These are phyloP conservation scores for Hydrozoanthus tunicans DNA, from an alignment of 64 coral and sea anemone species.

Conservation along the genomic window DNA sequence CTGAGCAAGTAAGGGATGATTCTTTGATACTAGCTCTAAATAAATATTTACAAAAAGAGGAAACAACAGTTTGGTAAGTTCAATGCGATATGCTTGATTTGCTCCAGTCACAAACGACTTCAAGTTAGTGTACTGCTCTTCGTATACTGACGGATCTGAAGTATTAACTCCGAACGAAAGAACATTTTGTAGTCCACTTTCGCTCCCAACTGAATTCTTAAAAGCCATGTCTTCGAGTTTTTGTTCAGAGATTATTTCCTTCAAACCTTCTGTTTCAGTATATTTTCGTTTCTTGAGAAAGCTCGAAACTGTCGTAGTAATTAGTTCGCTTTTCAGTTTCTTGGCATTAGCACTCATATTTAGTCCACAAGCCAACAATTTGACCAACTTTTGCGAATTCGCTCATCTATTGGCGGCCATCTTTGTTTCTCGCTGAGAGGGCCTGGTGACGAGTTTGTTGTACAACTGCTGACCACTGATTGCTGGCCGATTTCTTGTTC, in stretches of 20 bases:
- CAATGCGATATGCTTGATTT: slow-evolving; percentile 85
- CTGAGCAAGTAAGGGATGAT: slow-evolving; percentile 63
- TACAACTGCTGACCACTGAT: slow-evolving; percentile 12
- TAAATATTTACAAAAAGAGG: slow-evolving; percentile 96
- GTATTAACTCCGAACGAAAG: slow-evolving; percentile 81
- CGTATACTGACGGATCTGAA: slow-evolving; percentile 64
- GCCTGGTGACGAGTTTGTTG: slow-evolving; percentile 36
- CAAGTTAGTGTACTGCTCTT: slow-evolving; percentile 85
- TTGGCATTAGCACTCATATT: slow-evolving; percentile 94
- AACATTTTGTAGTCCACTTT: slow-evolving; percentile 82
- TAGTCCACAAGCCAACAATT: background rate
- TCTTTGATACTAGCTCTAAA: slow-evolving; percentile 87
- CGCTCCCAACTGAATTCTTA: slow-evolving; percentile 72
- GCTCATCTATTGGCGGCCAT: slow-evolving; percentile 4
- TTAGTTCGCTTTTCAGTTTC: slow-evolving; percentile 68
- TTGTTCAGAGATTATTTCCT: slow-evolving; percentile 65
- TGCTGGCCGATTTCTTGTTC: no score
- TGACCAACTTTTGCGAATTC: background rate
- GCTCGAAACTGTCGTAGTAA: slow-evolving; percentile 76
- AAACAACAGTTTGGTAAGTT: slow-evolving; percentile 83
- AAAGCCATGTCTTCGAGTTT: slow-evolving; percentile 85
- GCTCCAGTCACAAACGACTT: slow-evolving; percentile 93
- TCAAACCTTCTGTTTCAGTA: slow-evolving; percentile 67
- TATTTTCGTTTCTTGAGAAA: slow-evolving; percentile 95
- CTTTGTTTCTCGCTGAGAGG: background rate